A percentile compares a stretch with the other conserved stretches of the same genome.
Conservation (phyloP, 2,888 invertebrate genomes). For the Monopis laevigella region DNA sequence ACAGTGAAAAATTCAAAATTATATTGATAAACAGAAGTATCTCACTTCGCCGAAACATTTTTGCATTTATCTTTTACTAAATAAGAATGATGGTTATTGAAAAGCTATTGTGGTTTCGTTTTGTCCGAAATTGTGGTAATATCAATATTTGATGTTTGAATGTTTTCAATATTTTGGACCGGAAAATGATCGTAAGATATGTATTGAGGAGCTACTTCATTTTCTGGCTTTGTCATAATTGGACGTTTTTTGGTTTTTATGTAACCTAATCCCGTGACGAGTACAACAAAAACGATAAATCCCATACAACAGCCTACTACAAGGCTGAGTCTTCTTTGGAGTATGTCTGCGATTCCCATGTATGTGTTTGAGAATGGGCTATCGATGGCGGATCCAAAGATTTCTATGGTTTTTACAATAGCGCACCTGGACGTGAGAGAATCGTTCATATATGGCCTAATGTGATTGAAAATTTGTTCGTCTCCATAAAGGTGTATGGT, state of each 20-base stretch:
- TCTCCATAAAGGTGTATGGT: conserved; percentile 61
- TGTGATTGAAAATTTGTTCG: conserved; percentile 62
- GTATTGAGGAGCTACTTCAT: conserved; percentile 79
- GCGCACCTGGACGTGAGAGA: conserved; percentile 81
- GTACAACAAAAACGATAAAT: conserved; percentile 83
- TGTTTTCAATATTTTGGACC: conserved; percentile 37
- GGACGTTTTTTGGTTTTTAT: conserved; percentile 87
- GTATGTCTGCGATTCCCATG: conserved; percentile 76
- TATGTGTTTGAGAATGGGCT: conserved; percentile 71
- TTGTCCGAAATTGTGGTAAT: conserved; percentile 55
- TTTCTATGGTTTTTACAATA: conserved; percentile 77
- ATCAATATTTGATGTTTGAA: conserved; percentile 51
- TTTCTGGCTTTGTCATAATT: conserved; percentile 75
- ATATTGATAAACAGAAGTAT: conserved; percentile 5
- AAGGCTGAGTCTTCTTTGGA: conserved; percentile 83
- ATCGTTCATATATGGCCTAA: conserved; percentile 63
- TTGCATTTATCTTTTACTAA: neutral
- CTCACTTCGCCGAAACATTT: neutral
- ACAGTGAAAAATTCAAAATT: conserved; percentile 29
- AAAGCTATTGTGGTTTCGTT: conserved; percentile 34
- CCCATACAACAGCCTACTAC: conserved; percentile 90
- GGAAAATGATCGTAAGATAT: conserved; percentile 74
- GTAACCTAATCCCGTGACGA: conserved; percentile 86
- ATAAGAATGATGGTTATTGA: neutral
- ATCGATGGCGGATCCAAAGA: conserved; percentile 71